These are phyloP conservation scores for Chironomus tepperi DNA, from an alignment of 1,140 invertebrate species.

Conservation along the genomic window DNA sequence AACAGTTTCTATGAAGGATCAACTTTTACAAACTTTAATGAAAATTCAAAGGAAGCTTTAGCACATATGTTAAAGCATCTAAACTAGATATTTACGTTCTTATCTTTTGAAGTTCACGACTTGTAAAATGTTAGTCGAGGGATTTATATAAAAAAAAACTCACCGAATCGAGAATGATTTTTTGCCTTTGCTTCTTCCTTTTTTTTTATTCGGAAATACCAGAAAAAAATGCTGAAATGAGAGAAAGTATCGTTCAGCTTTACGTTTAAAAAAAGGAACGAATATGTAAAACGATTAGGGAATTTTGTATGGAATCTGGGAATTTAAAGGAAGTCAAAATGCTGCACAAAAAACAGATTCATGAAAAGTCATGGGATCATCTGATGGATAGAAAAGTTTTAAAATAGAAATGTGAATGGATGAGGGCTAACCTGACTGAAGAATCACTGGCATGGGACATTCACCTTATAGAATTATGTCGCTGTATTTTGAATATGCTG, in stretches of 20 bases:
- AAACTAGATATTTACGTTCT: no score
- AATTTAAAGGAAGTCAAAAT: neutral
- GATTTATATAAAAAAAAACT: neutral
- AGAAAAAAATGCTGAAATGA: neutral
- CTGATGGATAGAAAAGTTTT: neutral
- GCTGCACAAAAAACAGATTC: neutral
- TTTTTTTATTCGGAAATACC: neutral
- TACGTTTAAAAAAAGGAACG: neutral
- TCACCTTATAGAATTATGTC: neutral
- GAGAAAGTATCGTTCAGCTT: neutral
- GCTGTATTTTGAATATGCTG: no score
- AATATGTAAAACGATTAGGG: slow-evolving; percentile 8
- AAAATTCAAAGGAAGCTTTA: no score
- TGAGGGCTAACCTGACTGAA: neutral
- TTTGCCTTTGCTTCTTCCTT: neutral
- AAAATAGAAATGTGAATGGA: neutral
- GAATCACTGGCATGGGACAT: neutral
- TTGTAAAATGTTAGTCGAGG: slow-evolving; percentile 6
- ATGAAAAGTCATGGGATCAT: slow-evolving; percentile 12
- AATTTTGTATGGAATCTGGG: neutral
- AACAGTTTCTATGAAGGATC: no score
- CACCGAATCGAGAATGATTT: slow-evolving; percentile 6
- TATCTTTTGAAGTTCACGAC: neutral
- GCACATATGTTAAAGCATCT: no score
- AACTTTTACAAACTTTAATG: no score